A percentile compares a stretch with the other conserved stretches of the same genome.
These are phyloP conservation scores for Lobophora halterata DNA, from an alignment of 2,888 invertebrate genomes.

Conservation along the genomic window DNA sequence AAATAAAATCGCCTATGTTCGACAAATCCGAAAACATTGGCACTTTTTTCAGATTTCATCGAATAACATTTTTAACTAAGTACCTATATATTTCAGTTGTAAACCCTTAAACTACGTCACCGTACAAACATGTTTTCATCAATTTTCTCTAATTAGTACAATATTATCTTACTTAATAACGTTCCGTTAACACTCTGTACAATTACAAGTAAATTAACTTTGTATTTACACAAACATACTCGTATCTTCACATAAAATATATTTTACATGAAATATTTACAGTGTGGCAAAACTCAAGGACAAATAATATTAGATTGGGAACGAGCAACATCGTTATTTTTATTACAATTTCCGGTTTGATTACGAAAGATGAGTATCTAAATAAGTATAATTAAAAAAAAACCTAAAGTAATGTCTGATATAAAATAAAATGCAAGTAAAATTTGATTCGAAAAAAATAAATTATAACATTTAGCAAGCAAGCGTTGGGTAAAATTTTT, in stretches of 20 bases:
- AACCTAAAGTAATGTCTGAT: no score
- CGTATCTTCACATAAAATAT: constrained; percentile 38
- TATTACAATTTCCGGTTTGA: constrained; percentile 12
- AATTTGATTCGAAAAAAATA: neutral
- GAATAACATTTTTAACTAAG: no score
- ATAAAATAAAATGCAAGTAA: no score
- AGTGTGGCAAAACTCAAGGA: constrained; percentile 25
- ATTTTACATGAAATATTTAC: constrained; percentile 49
- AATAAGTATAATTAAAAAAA: constrained; percentile 8
- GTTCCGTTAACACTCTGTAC: constrained; percentile 51
- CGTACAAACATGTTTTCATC: constrained; percentile 15
- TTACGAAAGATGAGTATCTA: constrained; percentile 9
- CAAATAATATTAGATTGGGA: constrained; percentile 31
- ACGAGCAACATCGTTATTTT: constrained; percentile 13
- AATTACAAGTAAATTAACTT: constrained; percentile 41
- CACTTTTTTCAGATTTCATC: no score
- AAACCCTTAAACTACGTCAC: neutral
- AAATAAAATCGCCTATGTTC: no score
- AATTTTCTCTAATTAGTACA: constrained; percentile 26
- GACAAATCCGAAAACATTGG: no score
- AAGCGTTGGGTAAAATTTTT: no score
- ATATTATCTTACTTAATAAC: constrained; percentile 66
- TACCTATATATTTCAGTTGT: no score
- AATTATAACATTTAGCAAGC: no score
- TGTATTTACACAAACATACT: constrained; percentile 62